Conservation (phyloP, 2,888 invertebrate species). For the Troilus luridus region DNA sequence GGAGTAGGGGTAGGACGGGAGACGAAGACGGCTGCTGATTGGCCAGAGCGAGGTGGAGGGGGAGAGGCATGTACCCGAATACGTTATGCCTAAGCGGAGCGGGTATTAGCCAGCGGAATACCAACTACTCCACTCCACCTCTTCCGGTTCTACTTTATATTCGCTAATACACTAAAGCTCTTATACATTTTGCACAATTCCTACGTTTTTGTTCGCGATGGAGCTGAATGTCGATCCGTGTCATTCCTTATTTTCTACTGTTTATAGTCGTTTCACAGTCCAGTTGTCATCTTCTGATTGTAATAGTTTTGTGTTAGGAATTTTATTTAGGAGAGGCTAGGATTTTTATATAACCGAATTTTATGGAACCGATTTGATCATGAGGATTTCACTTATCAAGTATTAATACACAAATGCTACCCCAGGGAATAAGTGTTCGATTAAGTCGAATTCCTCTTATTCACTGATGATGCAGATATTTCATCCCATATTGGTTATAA, state of each 20-base stretch:
- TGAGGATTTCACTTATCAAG: too few species aligned
- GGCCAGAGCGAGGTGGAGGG: neutral
- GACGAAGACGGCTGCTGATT: neutral
- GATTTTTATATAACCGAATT: too few species aligned
- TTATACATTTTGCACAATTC: constrained; percentile 59
- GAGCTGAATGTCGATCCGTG: constrained; percentile 12
- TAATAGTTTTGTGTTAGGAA: neutral
- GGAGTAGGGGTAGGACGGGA: neutral
- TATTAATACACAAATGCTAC: too few species aligned
- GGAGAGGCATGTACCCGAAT: constrained; percentile 55
- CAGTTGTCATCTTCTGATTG: neutral
- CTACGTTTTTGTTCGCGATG: constrained; percentile 48
- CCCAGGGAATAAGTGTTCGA: too few species aligned
- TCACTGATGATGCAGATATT: too few species aligned
- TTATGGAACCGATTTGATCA: too few species aligned
- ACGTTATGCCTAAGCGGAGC: constrained; percentile 56
- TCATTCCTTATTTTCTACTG: neutral
- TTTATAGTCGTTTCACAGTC: neutral
- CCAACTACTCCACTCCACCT: constrained; percentile 50
- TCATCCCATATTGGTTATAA: too few species aligned
- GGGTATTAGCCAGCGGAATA: constrained; percentile 52
- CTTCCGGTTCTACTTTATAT: constrained; percentile 56
- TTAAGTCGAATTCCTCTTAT: too few species aligned
- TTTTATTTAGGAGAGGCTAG: too few species aligned
- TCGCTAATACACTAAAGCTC: constrained; percentile 57